phyloP scores from a whole-genome alignment of 2,113 vertebrate genomes.

The Gavialis gangeticus region DNA sequence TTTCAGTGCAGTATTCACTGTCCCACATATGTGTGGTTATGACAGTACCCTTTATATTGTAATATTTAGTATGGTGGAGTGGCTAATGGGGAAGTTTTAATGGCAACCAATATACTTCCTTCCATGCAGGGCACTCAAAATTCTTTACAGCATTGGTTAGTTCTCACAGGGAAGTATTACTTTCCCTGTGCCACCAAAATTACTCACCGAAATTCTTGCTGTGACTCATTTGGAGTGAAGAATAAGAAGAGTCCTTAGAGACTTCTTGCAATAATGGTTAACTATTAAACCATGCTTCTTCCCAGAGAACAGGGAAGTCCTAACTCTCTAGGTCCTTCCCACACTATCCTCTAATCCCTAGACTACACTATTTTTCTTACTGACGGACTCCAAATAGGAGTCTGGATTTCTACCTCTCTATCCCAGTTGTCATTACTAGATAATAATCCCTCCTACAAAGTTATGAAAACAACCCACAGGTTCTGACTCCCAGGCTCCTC shows the following conservation, averaged over 20 bases:
- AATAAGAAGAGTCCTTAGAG: not conserved
- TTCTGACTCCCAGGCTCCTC: not conserved
- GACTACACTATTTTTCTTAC: not conserved
- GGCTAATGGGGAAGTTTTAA: not conserved
- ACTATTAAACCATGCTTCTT: not conserved
- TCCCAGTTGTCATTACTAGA: too few species aligned
- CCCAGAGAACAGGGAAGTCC: not conserved
- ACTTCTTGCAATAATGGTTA: not conserved
- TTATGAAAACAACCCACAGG: not conserved
- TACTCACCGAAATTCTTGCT: not conserved
- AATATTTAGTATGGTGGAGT: not conserved
- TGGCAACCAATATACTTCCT: not conserved
- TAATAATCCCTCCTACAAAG: not conserved
- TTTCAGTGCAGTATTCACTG: not conserved
- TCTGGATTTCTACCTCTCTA: too few species aligned
- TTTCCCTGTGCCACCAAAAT: not conserved
- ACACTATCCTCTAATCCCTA: not conserved
- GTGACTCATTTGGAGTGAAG: not conserved
- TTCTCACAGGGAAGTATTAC: not conserved
- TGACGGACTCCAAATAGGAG: too few species aligned
- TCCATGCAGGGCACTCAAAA: not conserved
- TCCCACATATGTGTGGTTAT: not conserved
- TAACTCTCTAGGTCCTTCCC: not conserved
- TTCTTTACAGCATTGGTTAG: not conserved
- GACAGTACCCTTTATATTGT: not conserved